Evolutionary conservation across 1,140 invertebrate genomes (phyloP).

Genomic region (Drosophila parabipectinata): DNA sequence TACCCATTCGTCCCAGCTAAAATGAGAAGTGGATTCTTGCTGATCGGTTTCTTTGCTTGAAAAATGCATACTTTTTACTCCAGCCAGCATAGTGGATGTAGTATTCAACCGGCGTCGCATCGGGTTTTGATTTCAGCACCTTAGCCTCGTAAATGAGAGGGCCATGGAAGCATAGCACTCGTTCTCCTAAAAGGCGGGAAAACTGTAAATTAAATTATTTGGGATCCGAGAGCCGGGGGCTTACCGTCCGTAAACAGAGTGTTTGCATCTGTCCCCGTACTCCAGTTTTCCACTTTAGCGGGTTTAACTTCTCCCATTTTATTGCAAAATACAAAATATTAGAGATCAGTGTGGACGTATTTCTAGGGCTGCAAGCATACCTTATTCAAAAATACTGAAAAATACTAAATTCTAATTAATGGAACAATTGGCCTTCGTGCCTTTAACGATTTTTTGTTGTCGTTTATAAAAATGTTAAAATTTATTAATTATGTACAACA

Average conservation of each 20-base stretch:
- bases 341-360: constrained; percentile 23
- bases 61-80: constrained; percentile 95
- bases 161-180: constrained; percentile 98
- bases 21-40: constrained; percentile 3
- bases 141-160: constrained; percentile 98
- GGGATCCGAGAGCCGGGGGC: background rate
- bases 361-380: background rate
- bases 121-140: constrained; percentile 92
- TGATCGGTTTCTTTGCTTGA: constrained; percentile 1
- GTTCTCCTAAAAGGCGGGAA: constrained; percentile 89
- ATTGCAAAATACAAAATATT: constrained; percentile 43
- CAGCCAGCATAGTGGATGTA: constrained; percentile 98
- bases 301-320: constrained; percentile 72
- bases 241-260: constrained; percentile 88
- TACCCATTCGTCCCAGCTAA: constrained; percentile 99
- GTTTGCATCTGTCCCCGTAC: constrained; percentile 41
- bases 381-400: constrained; percentile 15
- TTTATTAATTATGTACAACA: constrained; percentile 48
- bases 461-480: constrained; percentile 2
- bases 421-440: too few relatives aligned
- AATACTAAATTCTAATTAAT: background rate
- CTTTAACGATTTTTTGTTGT: background rate
- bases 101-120: constrained; percentile 94
- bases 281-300: constrained; percentile 61
- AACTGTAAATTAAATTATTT: constrained; percentile 9